Percentiles rank a stretch among this genome's conserved stretches.
Evolutionary conservation across 92 coral and sea anemone genomes (phyloP).

Genomic region (Porites rus): DNA sequence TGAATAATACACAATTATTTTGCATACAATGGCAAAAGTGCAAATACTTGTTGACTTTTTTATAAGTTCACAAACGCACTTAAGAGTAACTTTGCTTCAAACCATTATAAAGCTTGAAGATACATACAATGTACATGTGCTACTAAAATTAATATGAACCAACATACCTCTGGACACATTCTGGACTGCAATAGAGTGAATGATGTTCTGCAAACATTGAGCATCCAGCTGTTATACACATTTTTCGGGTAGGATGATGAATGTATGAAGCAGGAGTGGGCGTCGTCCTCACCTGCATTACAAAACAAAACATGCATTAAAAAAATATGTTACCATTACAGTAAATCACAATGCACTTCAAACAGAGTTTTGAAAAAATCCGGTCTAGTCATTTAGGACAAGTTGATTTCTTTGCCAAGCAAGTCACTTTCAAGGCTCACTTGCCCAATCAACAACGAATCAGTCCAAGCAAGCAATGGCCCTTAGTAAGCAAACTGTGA

Average conservation of each 20-base stretch:
- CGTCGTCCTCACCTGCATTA: conserved; percentile 62
- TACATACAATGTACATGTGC: neutral
- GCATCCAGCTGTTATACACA: conserved; percentile 77
- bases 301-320: neutral
- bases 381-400: too few species aligned
- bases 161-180: conserved; percentile 82
- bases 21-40: too few species aligned
- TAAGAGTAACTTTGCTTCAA: neutral
- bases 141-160: neutral
- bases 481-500: too few species aligned
- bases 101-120: neutral
- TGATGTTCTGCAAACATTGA: conserved; percentile 66
- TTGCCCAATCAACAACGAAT: too few species aligned
- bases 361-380: neutral
- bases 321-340: neutral
- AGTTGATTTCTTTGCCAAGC: too few species aligned
- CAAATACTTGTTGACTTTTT: too few species aligned
- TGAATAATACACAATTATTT: too few species aligned
- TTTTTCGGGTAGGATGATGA: conserved; percentile 56
- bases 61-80: too few species aligned
- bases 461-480: too few species aligned
- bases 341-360: neutral
- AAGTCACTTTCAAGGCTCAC: too few species aligned
- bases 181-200: conserved; percentile 89
- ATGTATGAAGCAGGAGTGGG: conserved; percentile 93